phyloP scores from a whole-genome alignment of 2,797 vertebrate species.

The Lindbergichthys nudifrons region DNA sequence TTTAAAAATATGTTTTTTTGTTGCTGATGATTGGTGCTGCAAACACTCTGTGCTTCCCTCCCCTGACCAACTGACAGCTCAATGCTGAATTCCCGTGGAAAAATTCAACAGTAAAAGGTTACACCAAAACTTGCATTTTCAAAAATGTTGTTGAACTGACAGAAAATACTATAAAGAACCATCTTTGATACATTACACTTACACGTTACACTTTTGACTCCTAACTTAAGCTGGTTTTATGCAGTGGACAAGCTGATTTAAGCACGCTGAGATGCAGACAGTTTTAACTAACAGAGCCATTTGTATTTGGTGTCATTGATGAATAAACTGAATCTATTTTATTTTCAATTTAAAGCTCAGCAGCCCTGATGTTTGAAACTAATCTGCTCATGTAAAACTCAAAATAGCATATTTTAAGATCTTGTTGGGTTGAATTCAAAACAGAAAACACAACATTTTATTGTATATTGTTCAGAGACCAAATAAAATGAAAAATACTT shows the following conservation, averaged over 20 bases:
- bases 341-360: conserved; percentile 25
- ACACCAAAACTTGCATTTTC: conserved; percentile 11
- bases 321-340: conserved; percentile 39
- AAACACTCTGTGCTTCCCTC: not conserved
- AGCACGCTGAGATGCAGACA: conserved; percentile 47
- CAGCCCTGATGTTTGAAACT: conserved; percentile 26
- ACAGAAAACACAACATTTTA: conserved; percentile 13
- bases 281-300: conserved; percentile 39
- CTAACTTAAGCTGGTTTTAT: conserved; percentile 12
- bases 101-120: not conserved
- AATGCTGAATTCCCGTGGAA: not conserved
- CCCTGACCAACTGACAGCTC: not conserved
- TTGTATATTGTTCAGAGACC: not conserved
- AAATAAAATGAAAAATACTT: not conserved
- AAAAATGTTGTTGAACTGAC: conserved; percentile 21
- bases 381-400: conserved; percentile 26
- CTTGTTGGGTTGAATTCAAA: conserved; percentile 13
- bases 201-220: not conserved
- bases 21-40: not conserved
- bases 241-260: conserved; percentile 37
- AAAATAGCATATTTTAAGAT: conserved; percentile 22
- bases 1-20: not conserved
- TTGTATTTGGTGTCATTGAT: conserved; percentile 39
- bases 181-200: conserved; percentile 24
- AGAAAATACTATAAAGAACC: conserved; percentile 33